Base-by-base conservation (phyloP, 2,888 invertebrate genomes). In the Ligdia adustata region DNA sequence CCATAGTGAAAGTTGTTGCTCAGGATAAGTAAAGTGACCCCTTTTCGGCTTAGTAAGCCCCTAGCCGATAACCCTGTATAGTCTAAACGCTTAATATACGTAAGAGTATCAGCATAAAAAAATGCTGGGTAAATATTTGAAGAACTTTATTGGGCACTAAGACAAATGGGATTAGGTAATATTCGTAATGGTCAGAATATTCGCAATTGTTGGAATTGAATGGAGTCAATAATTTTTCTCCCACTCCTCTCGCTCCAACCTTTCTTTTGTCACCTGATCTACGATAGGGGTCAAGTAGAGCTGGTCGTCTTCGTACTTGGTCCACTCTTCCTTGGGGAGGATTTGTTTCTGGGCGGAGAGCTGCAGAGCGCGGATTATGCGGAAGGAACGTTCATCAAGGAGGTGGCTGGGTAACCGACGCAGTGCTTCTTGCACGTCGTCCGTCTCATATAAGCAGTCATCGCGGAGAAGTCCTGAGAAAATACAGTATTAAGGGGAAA, bases 271-370 rank as follows among this genome's bases (percentile, higher is more conserved):
- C 0, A 99, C 97, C 86, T 97, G 94, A 0, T 96, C 91, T 2
- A 99, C 86, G 63, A 94, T 91, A 1, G 97, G 96, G 53, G 92
- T 86, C 48, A 98, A 92, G 79, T 98, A 98, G 1, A 86, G 76
- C 20, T 92, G 91, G 77, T 98, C 98, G 78, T 97, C 95, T 72
- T 98, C 98, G 55, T 92, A 93, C 75, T 95, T 95, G 7, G 95
- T 96, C 99, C 99, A 99, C 75, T 98, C 93, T 28, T 96, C 95
- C 77, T 97, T 95, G n/a, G 99, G 99, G 27, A 99, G 89, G 67
- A 95, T 83, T 15, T 88, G 91, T 71, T 98, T 97, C 43, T 93
- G 93, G 58, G 95, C 79, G 13, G 94, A 94, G 15, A 97, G 91
- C 64, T 98, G 96, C 46, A 95, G 75, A 12, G 99, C 99, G 18